A percentile compares a stretch with the other conserved stretches of the same genome.
These are phyloP conservation scores for Laodelphax striatellus DNA, from an alignment of 1,140 invertebrate genomes.

Conservation along the genomic window DNA sequence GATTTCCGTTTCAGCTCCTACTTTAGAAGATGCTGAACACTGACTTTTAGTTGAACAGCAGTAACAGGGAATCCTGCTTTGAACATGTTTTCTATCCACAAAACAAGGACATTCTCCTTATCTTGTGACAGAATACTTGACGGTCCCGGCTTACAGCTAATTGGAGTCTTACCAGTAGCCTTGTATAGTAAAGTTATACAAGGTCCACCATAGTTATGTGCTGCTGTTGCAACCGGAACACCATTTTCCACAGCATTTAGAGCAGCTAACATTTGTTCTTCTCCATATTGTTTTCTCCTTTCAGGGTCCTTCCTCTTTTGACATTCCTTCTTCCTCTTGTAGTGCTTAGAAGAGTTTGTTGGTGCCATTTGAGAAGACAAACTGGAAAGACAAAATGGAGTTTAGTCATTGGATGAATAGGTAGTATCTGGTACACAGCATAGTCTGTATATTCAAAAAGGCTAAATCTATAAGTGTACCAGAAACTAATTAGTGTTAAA, in stretches of 20 bases:
- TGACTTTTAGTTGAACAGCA: constrained; percentile 9
- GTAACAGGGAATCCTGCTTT: constrained; percentile 8
- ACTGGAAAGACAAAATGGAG: no score
- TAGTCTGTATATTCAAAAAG: no score
- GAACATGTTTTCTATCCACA: constrained; percentile 5
- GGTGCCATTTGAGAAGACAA: no score
- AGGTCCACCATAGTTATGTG: not conserved
- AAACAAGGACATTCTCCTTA: not conserved
- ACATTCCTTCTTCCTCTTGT: no score
- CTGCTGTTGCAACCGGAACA: not conserved
- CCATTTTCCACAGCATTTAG: not conserved
- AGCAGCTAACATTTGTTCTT: not conserved
- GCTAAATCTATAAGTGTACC: no score
- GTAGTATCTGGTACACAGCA: no score
- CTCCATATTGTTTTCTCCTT: no score
- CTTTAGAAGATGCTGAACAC: constrained; percentile 13
- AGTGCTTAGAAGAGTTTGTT: no score
- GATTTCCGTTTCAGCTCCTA: not conserved
- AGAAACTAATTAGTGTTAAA: no score
- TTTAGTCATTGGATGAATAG: no score
- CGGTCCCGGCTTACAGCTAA: not conserved
- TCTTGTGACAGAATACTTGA: not conserved
- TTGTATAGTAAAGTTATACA: not conserved
- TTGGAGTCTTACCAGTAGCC: not conserved
- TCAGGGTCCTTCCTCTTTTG: no score